These are phyloP conservation scores for Ceyx melanurus DNA, from an alignment of 2,113 vertebrate species.

Conservation along the genomic window DNA sequence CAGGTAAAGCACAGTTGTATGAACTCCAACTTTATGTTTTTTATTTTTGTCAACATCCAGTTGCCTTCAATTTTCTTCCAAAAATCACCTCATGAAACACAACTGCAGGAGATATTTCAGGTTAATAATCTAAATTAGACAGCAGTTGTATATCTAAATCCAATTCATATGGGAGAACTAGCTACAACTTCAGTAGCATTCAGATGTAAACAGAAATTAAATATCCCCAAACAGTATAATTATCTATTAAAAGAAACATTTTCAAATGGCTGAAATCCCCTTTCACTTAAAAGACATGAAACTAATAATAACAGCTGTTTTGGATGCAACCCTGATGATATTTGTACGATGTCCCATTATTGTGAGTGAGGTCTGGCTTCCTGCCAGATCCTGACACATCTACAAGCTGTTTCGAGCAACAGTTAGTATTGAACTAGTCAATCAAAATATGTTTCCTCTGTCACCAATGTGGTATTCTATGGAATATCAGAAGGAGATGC, in stretches of 20 bases:
- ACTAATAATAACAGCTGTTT: slow-evolving; percentile 64
- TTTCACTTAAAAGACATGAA: slow-evolving; percentile 47
- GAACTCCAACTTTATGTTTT: not conserved
- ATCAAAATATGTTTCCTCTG: slow-evolving; percentile 36
- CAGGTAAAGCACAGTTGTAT: not conserved
- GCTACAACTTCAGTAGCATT: slow-evolving; percentile 19
- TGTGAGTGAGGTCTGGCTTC: slow-evolving; percentile 45
- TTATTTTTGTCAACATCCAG: not conserved
- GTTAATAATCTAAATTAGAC: slow-evolving; percentile 17
- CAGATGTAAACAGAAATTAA: slow-evolving; percentile 62
- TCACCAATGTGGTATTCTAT: not conserved
- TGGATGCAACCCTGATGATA: slow-evolving; percentile 25
- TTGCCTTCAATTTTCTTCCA: not conserved
- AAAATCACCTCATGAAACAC: not conserved
- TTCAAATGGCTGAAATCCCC: slow-evolving; percentile 34
- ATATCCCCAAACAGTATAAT: slow-evolving; percentile 48
- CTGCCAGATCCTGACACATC: slow-evolving; percentile 32
- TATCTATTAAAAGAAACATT: slow-evolving; percentile 43
- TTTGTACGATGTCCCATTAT: slow-evolving; percentile 42
- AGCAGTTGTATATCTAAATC: not conserved
- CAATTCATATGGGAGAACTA: slow-evolving; percentile 20
- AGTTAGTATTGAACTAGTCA: slow-evolving; percentile 8
- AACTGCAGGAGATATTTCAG: not conserved
- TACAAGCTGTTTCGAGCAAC: slow-evolving; percentile 30
- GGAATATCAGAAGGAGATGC: not conserved